Evolutionary conservation across 2,797 vertebrate species (phyloP).

Genomic region (Pangasius sanitwongsei): DNA sequence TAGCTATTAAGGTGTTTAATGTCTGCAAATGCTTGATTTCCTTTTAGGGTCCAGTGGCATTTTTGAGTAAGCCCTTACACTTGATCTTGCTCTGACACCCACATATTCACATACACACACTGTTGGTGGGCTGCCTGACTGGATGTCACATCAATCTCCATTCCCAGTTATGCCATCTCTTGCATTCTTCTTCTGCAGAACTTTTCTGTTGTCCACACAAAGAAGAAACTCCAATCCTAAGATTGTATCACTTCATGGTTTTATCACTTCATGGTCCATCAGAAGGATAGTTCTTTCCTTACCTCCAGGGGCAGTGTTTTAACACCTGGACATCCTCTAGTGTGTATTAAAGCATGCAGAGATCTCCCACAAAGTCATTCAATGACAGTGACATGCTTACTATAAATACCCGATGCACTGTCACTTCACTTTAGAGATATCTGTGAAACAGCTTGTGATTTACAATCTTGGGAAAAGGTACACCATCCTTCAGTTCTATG

Average conservation of each 20-base stretch:
- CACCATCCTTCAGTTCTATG: too few species aligned
- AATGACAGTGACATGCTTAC: not conserved
- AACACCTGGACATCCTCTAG: not conserved
- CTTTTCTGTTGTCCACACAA: not conserved
- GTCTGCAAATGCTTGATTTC: not conserved
- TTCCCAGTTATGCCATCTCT: not conserved
- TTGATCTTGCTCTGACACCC: not conserved
- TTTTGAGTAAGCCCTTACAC: not conserved
- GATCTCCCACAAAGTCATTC: not conserved
- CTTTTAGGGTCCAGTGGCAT: not conserved
- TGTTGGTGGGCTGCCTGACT: conserved; percentile 1
- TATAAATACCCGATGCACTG: not conserved
- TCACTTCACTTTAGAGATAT: not conserved
- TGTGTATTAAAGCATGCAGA: not conserved
- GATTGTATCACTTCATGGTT: not conserved
- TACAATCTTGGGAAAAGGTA: too few species aligned
- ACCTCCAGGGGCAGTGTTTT: not conserved
- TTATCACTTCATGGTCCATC: not conserved
- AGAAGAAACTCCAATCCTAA: not conserved
- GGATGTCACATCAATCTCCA: not conserved
- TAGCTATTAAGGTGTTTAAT: not conserved
- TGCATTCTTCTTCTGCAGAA: not conserved
- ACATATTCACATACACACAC: not conserved
- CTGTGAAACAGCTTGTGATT: not conserved
- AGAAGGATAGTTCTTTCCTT: not conserved